Conservation (phyloP, 1,140 invertebrate species). For the Calephelis virginiensis region DNA sequence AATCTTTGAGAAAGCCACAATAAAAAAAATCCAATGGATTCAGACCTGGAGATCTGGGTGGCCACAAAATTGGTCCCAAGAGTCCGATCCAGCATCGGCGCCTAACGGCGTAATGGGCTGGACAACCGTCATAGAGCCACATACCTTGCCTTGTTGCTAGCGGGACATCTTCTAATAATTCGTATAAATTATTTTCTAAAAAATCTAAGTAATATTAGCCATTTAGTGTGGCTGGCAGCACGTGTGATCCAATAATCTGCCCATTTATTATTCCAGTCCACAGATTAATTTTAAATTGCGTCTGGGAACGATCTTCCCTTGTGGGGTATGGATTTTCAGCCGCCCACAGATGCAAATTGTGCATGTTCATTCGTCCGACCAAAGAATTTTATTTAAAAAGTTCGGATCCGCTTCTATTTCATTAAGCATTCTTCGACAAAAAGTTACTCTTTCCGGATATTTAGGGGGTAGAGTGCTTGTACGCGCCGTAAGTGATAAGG, state of each 20-base stretch:
- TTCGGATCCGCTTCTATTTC: no score
- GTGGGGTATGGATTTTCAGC: background rate
- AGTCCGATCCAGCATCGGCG: no score
- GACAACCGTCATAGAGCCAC: background rate
- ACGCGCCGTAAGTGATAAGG: no score
- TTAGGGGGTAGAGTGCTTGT: no score
- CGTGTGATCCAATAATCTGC: background rate
- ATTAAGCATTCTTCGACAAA: no score
- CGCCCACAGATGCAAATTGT: background rate
- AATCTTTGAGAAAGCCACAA: no score
- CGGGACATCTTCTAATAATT: background rate
- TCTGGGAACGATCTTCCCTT: background rate
- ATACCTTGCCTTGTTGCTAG: background rate
- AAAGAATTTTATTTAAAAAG: background rate
- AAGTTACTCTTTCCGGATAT: no score
- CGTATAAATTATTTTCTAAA: conserved; percentile 1
- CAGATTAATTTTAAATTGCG: background rate
- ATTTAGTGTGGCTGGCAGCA: background rate
- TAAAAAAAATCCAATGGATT: no score
- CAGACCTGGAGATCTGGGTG: no score
- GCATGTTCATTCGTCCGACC: background rate
- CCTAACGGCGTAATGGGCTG: background rate
- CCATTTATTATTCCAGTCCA: background rate
- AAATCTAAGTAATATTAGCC: background rate
- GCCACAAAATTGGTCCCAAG: no score